Evolutionary conservation across 2,888 invertebrate species (phyloP).

Genomic region (Flabesymbios commensalis): DNA sequence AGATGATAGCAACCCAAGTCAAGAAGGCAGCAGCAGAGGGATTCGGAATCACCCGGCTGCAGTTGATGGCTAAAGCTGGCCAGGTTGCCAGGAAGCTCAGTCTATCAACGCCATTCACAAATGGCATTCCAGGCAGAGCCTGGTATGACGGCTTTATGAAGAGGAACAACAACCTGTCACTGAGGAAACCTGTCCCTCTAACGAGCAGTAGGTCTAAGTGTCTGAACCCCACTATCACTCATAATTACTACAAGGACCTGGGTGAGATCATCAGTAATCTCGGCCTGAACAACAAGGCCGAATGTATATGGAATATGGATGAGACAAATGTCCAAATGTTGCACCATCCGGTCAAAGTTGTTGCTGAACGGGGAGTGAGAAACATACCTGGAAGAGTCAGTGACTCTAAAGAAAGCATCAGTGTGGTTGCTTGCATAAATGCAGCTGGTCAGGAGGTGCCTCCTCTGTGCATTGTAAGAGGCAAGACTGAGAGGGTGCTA

Average conservation of each 20-base stretch:
- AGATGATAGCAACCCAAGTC: neutral
- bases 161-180: neutral
- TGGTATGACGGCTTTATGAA: constrained; percentile 2
- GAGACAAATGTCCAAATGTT: neutral
- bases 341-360: neutral
- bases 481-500: too few relatives aligned
- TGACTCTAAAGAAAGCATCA: neutral
- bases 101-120: neutral
- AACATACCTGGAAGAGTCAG: neutral
- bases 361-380: neutral
- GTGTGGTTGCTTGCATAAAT: neutral
- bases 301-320: neutral
- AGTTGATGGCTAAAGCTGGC: neutral
- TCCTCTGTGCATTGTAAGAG: neutral
- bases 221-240: neutral
- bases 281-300: neutral
- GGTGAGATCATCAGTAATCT: neutral
- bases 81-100: neutral
- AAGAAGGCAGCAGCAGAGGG: neutral
- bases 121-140: neutral
- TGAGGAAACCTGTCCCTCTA: neutral
- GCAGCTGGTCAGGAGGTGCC: neutral
- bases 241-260: neutral
- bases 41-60: neutral
- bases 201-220: neutral